phyloP scores from a whole-genome alignment of 2,888 invertebrate species.

The Dyspetes luteomarginatus region DNA sequence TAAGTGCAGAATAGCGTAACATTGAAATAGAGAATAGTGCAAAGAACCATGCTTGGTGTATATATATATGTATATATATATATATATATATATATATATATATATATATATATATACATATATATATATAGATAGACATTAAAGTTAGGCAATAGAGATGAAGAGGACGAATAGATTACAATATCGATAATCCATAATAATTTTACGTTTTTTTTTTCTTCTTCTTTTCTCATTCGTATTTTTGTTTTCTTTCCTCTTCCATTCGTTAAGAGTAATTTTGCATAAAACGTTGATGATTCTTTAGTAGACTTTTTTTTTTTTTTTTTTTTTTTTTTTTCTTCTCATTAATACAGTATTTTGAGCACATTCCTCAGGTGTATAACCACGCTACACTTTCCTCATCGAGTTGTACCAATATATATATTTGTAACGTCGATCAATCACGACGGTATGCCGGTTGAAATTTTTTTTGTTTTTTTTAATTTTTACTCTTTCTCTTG shows the following conservation, averaged over 20 bases:
- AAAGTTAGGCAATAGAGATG: constrained; percentile 79
- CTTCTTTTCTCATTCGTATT: constrained; percentile 10
- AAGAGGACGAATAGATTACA: constrained; percentile 81
- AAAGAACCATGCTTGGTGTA: constrained; percentile 80
- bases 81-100: too few relatives aligned
- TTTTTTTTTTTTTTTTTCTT: constrained; percentile 74
- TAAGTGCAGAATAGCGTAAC: constrained; percentile 79
- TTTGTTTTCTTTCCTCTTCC: constrained; percentile 20
- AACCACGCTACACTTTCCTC: constrained; percentile 83
- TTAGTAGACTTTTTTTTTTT: constrained; percentile 80
- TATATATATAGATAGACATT: constrained; percentile 81
- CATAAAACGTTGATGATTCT: constrained; percentile 77
- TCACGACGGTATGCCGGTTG: constrained; percentile 44
- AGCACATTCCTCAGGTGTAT: constrained; percentile 83
- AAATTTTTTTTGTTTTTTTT: background rate
- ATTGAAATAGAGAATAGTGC: constrained; percentile 81
- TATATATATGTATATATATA: too few relatives aligned
- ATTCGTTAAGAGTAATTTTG: constrained; percentile 79
- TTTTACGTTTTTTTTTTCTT: background rate
- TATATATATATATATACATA: too few relatives aligned
- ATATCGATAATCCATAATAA: constrained; percentile 77
- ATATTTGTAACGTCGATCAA: constrained; percentile 45
- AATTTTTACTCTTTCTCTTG: background rate
- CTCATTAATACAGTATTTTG: constrained; percentile 82
- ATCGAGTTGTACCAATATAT: constrained; percentile 82